Evolutionary conservation across 2,113 vertebrate species (phyloP).

Genomic region (Lycocorax pyrrhopterus): DNA sequence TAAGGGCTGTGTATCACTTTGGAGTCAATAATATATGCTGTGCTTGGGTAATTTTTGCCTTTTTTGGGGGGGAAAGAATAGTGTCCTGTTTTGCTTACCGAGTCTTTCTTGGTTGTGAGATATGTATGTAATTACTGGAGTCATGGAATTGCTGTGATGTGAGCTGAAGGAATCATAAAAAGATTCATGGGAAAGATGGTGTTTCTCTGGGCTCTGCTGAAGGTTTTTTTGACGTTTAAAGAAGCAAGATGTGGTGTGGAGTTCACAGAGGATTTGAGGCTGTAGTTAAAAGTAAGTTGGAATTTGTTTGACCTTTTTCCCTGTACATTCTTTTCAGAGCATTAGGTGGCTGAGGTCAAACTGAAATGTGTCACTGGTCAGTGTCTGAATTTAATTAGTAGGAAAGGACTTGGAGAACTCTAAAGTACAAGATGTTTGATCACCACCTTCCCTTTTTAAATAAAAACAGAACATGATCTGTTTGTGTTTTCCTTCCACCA

Average conservation of each 20-base stretch:
- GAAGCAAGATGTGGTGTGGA: slow-evolving; percentile 26
- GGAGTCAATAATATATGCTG: background rate
- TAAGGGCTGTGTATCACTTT: background rate
- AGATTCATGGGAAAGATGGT: background rate
- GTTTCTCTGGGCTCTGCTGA: slow-evolving; percentile 14
- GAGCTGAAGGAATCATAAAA: slow-evolving; percentile 11
- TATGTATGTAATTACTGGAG: background rate
- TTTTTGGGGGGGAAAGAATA: background rate
- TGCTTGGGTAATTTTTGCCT: background rate
- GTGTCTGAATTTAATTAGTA: slow-evolving; percentile 64
- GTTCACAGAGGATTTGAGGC: slow-evolving; percentile 35
- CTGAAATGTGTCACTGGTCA: slow-evolving; percentile 59
- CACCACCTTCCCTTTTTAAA: background rate
- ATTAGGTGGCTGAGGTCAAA: slow-evolving; percentile 58
- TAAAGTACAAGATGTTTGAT: slow-evolving; percentile 5
- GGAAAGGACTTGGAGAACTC: background rate
- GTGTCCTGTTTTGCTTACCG: slow-evolving; percentile 3
- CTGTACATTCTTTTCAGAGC: slow-evolving; percentile 51
- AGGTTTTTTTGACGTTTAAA: slow-evolving; percentile 6
- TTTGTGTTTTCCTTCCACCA: slow-evolving; percentile 34
- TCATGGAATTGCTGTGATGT: background rate
- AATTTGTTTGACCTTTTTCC: slow-evolving; percentile 61
- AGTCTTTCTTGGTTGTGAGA: background rate
- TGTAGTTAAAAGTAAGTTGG: slow-evolving; percentile 49
- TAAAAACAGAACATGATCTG: slow-evolving; percentile 22